Evolutionary conservation across 2,888 invertebrate species (phyloP).

Genomic region (Argyresthia albistria): DNA sequence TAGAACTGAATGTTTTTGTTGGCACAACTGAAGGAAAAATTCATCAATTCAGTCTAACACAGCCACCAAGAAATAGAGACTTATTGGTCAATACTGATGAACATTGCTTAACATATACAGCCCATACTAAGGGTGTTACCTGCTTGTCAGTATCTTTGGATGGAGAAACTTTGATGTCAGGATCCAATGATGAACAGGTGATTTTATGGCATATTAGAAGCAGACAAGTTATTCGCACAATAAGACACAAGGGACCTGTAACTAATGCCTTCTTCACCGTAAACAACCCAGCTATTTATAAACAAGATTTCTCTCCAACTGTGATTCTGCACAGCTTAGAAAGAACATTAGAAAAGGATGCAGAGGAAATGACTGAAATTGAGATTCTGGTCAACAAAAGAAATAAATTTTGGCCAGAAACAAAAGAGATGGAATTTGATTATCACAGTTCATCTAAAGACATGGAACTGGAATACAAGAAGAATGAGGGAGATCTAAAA

Average conservation of each 20-base stretch:
- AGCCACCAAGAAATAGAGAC: slow-evolving; percentile 78
- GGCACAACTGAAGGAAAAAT: slow-evolving; percentile 83
- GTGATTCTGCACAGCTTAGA: slow-evolving; percentile 75
- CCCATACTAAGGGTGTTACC: slow-evolving; percentile 79
- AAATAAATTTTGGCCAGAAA: slow-evolving; percentile 50
- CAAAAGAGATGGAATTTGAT: slow-evolving; percentile 11
- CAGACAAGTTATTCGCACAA: slow-evolving; percentile 78
- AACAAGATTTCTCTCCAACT: slow-evolving; percentile 70
- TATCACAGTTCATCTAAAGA: slow-evolving; percentile 21
- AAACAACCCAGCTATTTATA: slow-evolving; percentile 72
- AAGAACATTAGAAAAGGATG: slow-evolving; percentile 71
- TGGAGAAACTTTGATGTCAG: slow-evolving; percentile 81
- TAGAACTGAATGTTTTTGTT: slow-evolving; percentile 81
- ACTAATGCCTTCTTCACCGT: slow-evolving; percentile 79
- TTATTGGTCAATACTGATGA: slow-evolving; percentile 74
- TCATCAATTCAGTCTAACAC: slow-evolving; percentile 75
- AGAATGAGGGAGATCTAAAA: slow-evolving; percentile 38
- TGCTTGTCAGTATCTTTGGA: slow-evolving; percentile 81
- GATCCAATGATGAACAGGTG: slow-evolving; percentile 81
- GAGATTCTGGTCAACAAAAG: slow-evolving; percentile 48
- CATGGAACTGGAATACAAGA: slow-evolving; percentile 28
- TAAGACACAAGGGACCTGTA: slow-evolving; percentile 81
- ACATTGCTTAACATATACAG: slow-evolving; percentile 67
- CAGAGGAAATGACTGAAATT: slow-evolving; percentile 53
- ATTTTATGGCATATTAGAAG: slow-evolving; percentile 88